phyloP scores from a whole-genome alignment of 2,113 vertebrate species.

The Leucosticte australis region DNA sequence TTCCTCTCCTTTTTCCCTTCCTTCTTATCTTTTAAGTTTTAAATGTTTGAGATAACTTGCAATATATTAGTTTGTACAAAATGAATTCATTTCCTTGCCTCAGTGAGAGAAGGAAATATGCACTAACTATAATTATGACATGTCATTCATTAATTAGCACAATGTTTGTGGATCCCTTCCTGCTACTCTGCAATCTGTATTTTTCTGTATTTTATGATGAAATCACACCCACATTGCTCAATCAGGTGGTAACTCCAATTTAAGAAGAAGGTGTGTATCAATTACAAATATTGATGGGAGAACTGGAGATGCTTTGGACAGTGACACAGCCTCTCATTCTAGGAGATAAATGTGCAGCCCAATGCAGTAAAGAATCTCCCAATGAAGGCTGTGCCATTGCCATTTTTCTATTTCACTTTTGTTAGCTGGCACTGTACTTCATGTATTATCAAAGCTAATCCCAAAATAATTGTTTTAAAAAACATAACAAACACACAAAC shows the following conservation, averaged over 20 bases:
- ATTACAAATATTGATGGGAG: not conserved
- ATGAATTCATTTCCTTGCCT: not conserved
- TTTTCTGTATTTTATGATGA: not conserved
- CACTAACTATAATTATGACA: not conserved
- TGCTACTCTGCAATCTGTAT: not conserved
- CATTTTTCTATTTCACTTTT: not conserved
- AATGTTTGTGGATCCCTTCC: not conserved
- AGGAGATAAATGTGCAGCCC: not conserved
- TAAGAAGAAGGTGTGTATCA: not conserved
- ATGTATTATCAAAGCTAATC: not conserved
- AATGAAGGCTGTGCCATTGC: not conserved
- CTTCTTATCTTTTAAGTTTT: not conserved
- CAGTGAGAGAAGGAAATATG: not conserved
- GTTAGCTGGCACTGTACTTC: not conserved
- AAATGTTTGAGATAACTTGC: not conserved
- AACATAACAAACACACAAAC: not conserved
- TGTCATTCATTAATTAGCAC: not conserved
- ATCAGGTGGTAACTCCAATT: not conserved
- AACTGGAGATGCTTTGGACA: not conserved
- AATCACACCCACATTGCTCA: not conserved
- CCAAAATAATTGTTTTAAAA: not conserved
- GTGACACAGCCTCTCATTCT: not conserved
- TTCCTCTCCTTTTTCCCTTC: not conserved
- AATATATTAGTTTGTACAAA: not conserved
- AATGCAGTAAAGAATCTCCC: not conserved